Percentiles rank a stretch among this genome's conserved stretches.
Conservation (phyloP, 53 echinoderm and acorn worm species). For the Mesocentrotus franciscanus region DNA sequence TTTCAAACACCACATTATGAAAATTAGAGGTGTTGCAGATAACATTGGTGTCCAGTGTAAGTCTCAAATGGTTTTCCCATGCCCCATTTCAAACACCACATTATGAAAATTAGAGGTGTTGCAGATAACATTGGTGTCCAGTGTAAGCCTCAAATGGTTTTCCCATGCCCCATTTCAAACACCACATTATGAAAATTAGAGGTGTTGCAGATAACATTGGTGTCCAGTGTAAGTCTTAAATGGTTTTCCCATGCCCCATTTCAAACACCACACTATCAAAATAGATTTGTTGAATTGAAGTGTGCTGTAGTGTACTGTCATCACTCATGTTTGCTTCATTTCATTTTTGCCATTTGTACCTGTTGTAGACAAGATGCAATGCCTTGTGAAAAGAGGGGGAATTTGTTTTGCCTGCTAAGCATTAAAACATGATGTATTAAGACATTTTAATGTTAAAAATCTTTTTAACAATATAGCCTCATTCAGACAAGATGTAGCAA, state of each 20-base stretch:
- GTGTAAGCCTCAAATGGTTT: constrained; percentile 68
- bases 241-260: not conserved
- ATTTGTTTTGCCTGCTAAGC: no score
- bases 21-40: not conserved
- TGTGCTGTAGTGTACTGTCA: no score
- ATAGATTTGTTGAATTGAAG: not conserved
- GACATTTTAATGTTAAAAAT: no score
- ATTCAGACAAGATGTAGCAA: no score
- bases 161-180: not conserved
- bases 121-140: constrained; percentile 84
- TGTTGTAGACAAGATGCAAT: no score
- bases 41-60: constrained; percentile 80
- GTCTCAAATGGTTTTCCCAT: not conserved
- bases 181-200: not conserved
- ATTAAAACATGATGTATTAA: no score
- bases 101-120: no score
- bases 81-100: no score
- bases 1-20: not conserved
- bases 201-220: constrained; percentile 90
- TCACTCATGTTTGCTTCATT: no score
- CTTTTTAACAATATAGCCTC: no score
- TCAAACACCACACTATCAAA: not conserved
- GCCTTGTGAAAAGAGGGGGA: no score
- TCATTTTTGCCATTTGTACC: no score
- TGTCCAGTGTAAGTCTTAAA: constrained; percentile 72